Evolutionary conservation across 2,888 invertebrate genomes (phyloP).

Genomic region (Slavum lentiscoides): DNA sequence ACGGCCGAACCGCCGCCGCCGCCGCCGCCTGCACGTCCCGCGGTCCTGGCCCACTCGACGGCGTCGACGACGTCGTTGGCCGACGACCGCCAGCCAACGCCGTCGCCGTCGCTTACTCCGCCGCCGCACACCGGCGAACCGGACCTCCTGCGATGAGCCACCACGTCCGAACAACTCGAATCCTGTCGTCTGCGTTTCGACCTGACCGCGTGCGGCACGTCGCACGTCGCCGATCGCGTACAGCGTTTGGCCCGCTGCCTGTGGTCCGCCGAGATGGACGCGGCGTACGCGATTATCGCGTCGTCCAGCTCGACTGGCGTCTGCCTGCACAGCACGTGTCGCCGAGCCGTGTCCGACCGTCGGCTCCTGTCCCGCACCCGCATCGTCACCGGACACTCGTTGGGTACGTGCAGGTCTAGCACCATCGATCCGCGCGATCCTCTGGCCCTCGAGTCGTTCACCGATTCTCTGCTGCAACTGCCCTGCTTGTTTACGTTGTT

Average conservation of each 20-base stretch:
- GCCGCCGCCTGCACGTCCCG: not conserved
- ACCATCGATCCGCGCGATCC: slow-evolving; percentile 72
- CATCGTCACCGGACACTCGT: slow-evolving; percentile 67
- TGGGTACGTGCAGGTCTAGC: slow-evolving; percentile 72
- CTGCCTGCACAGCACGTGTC: slow-evolving; percentile 76
- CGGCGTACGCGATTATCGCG: slow-evolving; percentile 54
- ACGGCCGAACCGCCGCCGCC: not conserved
- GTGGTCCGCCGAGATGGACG: slow-evolving; percentile 5
- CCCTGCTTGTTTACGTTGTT: not conserved
- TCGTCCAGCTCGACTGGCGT: slow-evolving; percentile 73
- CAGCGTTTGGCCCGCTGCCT: slow-evolving; percentile 36
- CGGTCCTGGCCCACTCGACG: slow-evolving; percentile 28
- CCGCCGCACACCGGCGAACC: slow-evolving; percentile 21
- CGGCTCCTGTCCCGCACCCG: slow-evolving; percentile 66
- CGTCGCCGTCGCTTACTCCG: no score
- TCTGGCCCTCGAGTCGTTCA: slow-evolving; percentile 41
- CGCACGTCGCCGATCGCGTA: slow-evolving; percentile 46
- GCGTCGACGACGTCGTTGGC: slow-evolving; percentile 40
- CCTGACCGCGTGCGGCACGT: slow-evolving; percentile 38
- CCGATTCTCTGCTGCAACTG: slow-evolving; percentile 53
- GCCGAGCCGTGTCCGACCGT: slow-evolving; percentile 70
- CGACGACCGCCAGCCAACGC: slow-evolving; percentile 39
- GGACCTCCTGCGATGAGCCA: slow-evolving; percentile 29
- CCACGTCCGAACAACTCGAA: slow-evolving; percentile 46
- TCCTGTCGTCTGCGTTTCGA: slow-evolving; percentile 39